Base-by-base conservation (phyloP, 2,113 vertebrate genomes). In the Dascyllus trimaculatus region DNA sequence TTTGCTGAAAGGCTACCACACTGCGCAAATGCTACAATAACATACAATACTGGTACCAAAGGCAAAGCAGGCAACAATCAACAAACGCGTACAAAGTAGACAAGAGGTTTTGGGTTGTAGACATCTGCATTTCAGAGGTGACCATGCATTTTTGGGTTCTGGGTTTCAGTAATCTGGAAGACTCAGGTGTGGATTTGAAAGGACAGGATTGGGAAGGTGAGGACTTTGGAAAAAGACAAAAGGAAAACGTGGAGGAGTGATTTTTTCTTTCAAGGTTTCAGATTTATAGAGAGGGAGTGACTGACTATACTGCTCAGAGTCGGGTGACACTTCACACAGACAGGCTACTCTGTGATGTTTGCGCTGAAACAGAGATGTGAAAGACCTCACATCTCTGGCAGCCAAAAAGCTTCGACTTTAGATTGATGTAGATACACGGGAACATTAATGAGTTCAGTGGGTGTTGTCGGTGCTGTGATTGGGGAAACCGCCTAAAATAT, bases 111-210 rank as follows among this genome's bases (percentile, higher is more conserved):
- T 84, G 81, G 90, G 92, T 89, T 92, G 82, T 96, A 97, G 97
- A 99, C 97, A 98, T 97, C 97, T 98, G 97, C 97, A 98, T 98
- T 97, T 96, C 79, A 95, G 56, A 86, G 75, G 85, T 90, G 88
- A 84, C 75, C 90, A 92, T 93, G 92, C 93, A 80, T 58, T 86
- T 81, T 35, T 68, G 80, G 84, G 75, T 51, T 65, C 57, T 79
- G 72, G 71, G 60, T 84, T 84, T 71, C 24, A 45, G 51, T 68
- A 54, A 72, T 85, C 69, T 66, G 22, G 73, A 45, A 71, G 81
- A 82, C 64, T 82, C 26, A 45, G 76, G 88, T 85, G 77, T 85
- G 85, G 86, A 82, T 90, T 88, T 72, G 26, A 66, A 72, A 85
- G 71, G 58, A 69, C n/a, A 62, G 77, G 81, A 71, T 89, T 89